Evolutionary conservation across 1,140 invertebrate genomes (phyloP).

Genomic region (Daktulosphaira vitifoliae): DNA sequence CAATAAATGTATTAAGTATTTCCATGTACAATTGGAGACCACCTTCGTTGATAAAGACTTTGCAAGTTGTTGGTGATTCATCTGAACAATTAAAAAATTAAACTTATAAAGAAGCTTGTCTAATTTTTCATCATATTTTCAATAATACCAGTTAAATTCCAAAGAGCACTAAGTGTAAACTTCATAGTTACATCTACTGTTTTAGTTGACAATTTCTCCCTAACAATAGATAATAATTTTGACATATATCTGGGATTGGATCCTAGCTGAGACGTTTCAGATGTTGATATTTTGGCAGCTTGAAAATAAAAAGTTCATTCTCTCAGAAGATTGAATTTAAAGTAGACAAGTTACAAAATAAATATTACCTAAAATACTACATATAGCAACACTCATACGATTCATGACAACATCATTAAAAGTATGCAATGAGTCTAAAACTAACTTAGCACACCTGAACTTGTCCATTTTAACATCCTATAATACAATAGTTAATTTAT

Average conservation of each 20-base stretch:
- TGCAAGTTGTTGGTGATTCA: conserved; percentile 63
- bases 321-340: neutral
- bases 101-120: too few species aligned
- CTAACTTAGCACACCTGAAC: conserved; percentile 61
- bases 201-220: conserved; percentile 52
- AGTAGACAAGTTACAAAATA: neutral
- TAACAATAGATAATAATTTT: conserved; percentile 61
- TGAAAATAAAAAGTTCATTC: neutral
- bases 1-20: conserved; percentile 56
- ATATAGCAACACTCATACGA: conserved; percentile 74
- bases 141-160: conserved; percentile 65
- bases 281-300: conserved; percentile 63
- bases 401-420: conserved; percentile 68
- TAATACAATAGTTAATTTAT: too few species aligned
- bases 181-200: conserved; percentile 67
- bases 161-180: conserved; percentile 70
- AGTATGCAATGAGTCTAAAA: conserved; percentile 64
- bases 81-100: conserved; percentile 46
- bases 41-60: conserved; percentile 60
- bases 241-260: conserved; percentile 62
- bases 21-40: conserved; percentile 62
- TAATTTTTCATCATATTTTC: too few species aligned
- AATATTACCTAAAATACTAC: conserved; percentile 55
- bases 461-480: conserved; percentile 68
- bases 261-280: conserved; percentile 63